Base-by-base conservation (phyloP, 2,888 invertebrate genomes). In the Gisinianus flammeolus region DNA sequence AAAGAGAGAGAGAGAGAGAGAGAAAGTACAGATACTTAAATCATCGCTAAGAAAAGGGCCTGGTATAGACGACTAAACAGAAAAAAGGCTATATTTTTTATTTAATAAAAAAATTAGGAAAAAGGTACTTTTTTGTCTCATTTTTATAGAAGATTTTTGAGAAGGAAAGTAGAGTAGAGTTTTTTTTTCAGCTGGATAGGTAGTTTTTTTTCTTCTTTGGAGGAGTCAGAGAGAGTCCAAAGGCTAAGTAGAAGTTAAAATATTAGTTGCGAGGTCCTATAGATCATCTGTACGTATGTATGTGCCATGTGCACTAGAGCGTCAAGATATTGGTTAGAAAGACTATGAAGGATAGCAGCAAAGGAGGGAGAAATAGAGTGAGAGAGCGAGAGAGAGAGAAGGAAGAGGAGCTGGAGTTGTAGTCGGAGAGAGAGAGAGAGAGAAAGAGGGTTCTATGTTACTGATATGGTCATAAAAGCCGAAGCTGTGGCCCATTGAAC, bases 401-500 rank as follows among this genome's bases (percentile, higher is more conserved):
- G 22, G 22, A 16, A 67, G 16, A n/a, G 5, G 58, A 19, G n/a
- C n/a, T 35, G 26, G 69, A 72, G 72, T 31, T 16, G 26, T 22
- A 71, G 71, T 56, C 30, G 24, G n/a, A 54, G 24, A 71, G 26
- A 8, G 64, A 62, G 71, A 71, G 58, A 30, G 70, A 54, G 71
- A 72, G 72, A 56, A 58, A 64, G 69, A 62, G 62, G 62, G 66
- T 44, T 56, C 22, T 56, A 70, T 28, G 70, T 64, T 64, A 72
- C 70, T 70, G 67, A 79, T 71, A 76, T 79, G 76, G 72, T 71
- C 76, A 77, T 76, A 72, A 73, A 79, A 79, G 76, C 69, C 67
- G 72, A 68, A 71, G 64, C 71, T 72, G 67, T 79, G 79, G 79
- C 77, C 77, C 79, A 81, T 79, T 81, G 81, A 81, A 81, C 81